These are phyloP conservation scores for Chloebia gouldiae DNA, from an alignment of 2,113 vertebrate genomes.

Conservation along the genomic window DNA sequence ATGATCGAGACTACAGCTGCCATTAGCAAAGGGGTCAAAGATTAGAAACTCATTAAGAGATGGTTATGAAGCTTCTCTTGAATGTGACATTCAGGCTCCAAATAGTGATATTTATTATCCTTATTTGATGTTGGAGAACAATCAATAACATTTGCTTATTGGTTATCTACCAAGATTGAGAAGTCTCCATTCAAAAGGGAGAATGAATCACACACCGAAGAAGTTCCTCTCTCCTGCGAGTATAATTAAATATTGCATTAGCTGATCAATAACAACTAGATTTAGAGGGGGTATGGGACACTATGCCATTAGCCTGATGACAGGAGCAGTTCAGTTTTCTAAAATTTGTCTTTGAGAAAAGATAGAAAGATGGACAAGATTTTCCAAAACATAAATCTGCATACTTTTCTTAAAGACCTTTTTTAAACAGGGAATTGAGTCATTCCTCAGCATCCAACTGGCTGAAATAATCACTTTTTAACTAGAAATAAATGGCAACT, in stretches of 20 bases:
- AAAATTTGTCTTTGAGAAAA: not conserved
- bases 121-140: constrained; percentile 8
- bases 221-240: not conserved
- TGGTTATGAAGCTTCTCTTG: constrained; percentile 11
- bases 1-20: not conserved
- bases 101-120: constrained; percentile 48
- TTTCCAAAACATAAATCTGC: not conserved
- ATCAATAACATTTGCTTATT: constrained; percentile 48
- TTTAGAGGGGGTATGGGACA: not conserved
- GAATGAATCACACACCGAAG: constrained; percentile 22
- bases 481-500: not conserved
- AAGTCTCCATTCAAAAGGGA: constrained; percentile 40
- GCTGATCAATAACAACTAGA: constrained; percentile 52
- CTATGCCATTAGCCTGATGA: not conserved
- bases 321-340: not conserved
- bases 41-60: constrained; percentile 25
- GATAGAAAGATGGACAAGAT: not conserved
- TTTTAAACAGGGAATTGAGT: not conserved
- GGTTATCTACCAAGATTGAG: constrained; percentile 17
- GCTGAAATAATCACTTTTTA: not conserved
- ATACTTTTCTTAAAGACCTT: not conserved
- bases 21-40: not conserved
- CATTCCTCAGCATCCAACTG: not conserved
- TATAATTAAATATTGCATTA: constrained; percentile 49
- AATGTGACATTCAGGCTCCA: not conserved